Percentiles rank a stretch among this genome's conserved stretches.
Evolutionary conservation across 2,797 vertebrate genomes (phyloP).

Genomic region (Acrossocheilus fasciatus): DNA sequence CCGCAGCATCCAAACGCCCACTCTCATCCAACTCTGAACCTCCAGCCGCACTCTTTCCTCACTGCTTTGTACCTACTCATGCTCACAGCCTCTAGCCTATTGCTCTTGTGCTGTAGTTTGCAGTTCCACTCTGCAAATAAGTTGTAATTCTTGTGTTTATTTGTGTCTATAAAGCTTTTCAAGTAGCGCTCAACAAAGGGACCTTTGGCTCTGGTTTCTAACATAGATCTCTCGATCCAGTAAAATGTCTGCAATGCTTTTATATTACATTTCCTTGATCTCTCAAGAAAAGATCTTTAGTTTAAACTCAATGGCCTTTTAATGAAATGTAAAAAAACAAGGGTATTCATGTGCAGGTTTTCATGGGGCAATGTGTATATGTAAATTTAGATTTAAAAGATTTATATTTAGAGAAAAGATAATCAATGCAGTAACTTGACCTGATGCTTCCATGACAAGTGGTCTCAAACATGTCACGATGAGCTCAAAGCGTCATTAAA

Average conservation of each 20-base stretch:
- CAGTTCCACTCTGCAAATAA: conserved; percentile 2
- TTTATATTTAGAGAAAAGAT: too few relatives aligned
- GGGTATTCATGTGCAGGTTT: background rate
- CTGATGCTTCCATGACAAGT: background rate
- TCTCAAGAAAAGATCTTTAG: background rate
- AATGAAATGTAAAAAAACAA: background rate
- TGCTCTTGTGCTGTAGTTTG: conserved; percentile 3
- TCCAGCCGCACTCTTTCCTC: conserved; percentile 15
- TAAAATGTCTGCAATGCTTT: background rate
- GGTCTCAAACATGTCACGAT: background rate
- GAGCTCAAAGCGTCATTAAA: background rate
- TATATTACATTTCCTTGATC: background rate
- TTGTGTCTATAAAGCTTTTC: background rate
- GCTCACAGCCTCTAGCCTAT: conserved; percentile 24
- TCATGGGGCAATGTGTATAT: background rate
- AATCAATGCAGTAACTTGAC: background rate
- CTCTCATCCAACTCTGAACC: conserved; percentile 30
- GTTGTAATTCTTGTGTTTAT: conserved; percentile 16
- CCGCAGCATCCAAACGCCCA: conserved; percentile 36
- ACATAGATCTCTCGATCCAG: background rate
- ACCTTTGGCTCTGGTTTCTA: background rate
- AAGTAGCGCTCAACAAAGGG: background rate
- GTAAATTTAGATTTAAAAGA: too few relatives aligned
- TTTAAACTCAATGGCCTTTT: background rate
- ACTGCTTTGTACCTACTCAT: conserved; percentile 39